Evolutionary conservation across 2,888 invertebrate species (phyloP), one percentile per base, ranked within the genome.

Genomic region (Hetaerina titia): DNA sequence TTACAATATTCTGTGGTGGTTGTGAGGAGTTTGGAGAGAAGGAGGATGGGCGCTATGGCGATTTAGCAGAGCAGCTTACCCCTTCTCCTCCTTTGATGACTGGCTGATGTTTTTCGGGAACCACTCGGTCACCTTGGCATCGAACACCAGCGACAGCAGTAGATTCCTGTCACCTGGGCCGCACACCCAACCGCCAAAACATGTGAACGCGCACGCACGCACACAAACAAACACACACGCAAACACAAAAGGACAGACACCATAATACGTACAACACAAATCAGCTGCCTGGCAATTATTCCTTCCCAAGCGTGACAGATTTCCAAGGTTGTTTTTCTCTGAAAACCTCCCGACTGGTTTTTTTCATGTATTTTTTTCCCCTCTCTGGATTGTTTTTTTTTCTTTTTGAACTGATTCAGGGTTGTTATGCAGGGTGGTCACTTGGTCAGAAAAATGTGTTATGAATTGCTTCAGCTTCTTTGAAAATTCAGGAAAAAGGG

Each of bases 101-200:
- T 97, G 97, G 94, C 98, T 98, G 96, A 98, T 98, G 96, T 98
- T 98, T 95, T 98, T 98, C 96, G 98, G 98, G 96, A 99, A 99
- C 98, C 98, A 98, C 95, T 98, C 98, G 1, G 99, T 99, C 95
- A 98, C 98, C 96, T 98, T 98, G 15, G 99, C 99, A 96, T 99
- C 99, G 96, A 98, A 99, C 1, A 99, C 98, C 94, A 99, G 97
- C 94, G 98, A 98, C 96, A 98, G 98, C 96, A 99, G 98, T 95
- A 99, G 97, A 96, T 98, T 98, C 95, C 98, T 98, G 96, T 99
- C 99, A 97, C 98, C 98, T 98, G 96, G 95, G 97, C 69, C 69
- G 88, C 69, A 89, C 88, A 95, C 69, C 92, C 92, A 92, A 92
- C 92, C 92, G 92, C 92, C 92, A 92, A 92, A 92, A 92, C 92